Evolutionary conservation across 1,140 invertebrate species (phyloP), one percentile per base, ranked within the genome.

Genomic region (Ostrea edulis): DNA sequence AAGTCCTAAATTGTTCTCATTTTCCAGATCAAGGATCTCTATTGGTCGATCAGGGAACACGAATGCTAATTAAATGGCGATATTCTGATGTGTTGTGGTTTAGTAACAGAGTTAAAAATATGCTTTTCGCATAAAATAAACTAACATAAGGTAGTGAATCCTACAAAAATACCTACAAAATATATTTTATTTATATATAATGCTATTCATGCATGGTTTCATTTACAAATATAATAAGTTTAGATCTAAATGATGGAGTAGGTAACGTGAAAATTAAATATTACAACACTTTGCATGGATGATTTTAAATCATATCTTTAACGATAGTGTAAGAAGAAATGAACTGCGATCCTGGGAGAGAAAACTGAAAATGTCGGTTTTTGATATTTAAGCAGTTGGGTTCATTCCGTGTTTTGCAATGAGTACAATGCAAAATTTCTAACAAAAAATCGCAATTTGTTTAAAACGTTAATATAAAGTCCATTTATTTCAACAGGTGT

Each of bases 31-130:
- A 77, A 77, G 68, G 68, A 29, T 77, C 22, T 77, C 68, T 77
- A 77, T 77, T 77, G 22, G 68, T 29, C 25, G 68, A 17, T 77
- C 29, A 9, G 9, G 29, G 68, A 77, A 29, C 68, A 14, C 4
- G 68, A 77, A 77, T 77, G 68, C 68, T 77, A 77, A 77, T 77
- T 77, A 25, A 35, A 25, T 29, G 14, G 29, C 68, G 14, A 77
- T 77, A 77, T 77, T 44, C 68, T 77, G 68, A 35, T 77, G 68
- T 77, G 35, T 25, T 77, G 68, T 77, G 68, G 68, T 77, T 77
- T 71, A 14, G 14, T 29, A 71, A 71, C 29, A 14, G 25, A 35
- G 68, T 25, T 71, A 22, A 71, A 71, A 71, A 29, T 71, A 14
- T 71, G 68, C 68, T 71, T 71, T 71, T 71, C 29, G 68, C 68